A percentile compares a stretch with the other conserved stretches of the same genome.
Conservation (phyloP, 2,888 invertebrate species). For the Disparrhopalites patrizii region DNA sequence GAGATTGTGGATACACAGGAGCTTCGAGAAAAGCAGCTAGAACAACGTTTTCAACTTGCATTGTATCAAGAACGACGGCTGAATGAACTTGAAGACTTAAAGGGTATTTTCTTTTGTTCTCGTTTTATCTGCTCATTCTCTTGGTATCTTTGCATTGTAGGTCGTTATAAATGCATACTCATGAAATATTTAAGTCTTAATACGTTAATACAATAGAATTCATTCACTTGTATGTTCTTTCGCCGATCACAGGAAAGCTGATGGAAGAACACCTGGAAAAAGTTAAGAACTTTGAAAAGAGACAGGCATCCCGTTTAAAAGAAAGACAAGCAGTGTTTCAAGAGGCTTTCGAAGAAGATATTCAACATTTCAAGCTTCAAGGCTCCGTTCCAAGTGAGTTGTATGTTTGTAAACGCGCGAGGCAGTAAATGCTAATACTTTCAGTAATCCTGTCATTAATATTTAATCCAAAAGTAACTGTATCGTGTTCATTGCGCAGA, state of each 20-base stretch:
- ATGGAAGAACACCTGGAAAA: conserved; percentile 60
- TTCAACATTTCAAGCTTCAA: conserved; percentile 61
- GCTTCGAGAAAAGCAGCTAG: conserved; percentile 66
- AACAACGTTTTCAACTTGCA: conserved; percentile 67
- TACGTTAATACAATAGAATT: background rate
- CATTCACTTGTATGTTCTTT: background rate
- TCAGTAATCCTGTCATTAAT: background rate
- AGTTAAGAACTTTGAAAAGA: conserved; percentile 58
- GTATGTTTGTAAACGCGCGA: too few species aligned
- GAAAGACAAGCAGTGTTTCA: conserved; percentile 67
- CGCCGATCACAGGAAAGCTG: conserved; percentile 52
- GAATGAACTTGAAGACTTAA: conserved; percentile 55
- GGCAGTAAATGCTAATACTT: background rate
- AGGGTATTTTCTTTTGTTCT: conserved; percentile 55
- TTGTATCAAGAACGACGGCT: conserved; percentile 68
- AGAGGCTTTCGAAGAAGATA: conserved; percentile 65
- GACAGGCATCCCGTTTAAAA: conserved; percentile 57
- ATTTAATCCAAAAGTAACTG: too few species aligned
- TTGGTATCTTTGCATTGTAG: too few species aligned
- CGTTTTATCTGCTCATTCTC: too few species aligned
- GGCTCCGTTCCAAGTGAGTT: conserved; percentile 61
- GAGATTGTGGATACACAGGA: conserved; percentile 66
- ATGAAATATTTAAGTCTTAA: background rate
- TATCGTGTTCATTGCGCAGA: too few species aligned
- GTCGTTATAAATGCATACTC: too few species aligned